These are phyloP conservation scores for Caenorhabditis sp. DNA, from an alignment of 2,888 invertebrate genomes.

Conservation along the genomic window DNA sequence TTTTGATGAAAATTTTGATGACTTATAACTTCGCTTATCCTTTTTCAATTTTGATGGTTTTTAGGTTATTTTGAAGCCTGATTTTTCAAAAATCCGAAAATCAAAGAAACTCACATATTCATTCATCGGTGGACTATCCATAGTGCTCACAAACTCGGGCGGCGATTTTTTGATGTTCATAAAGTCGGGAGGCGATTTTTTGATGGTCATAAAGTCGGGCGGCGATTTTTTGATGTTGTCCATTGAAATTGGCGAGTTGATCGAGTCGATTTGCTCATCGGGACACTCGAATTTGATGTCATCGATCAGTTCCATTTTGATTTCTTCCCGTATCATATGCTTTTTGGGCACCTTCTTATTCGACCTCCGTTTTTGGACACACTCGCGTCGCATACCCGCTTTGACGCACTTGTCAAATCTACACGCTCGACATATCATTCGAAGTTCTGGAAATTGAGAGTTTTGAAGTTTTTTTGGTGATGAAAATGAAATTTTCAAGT, in stretches of 20 bases:
- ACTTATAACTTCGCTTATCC: background rate
- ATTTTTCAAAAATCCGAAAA: background rate
- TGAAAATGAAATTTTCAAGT: constrained; percentile 3
- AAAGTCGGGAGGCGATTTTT: constrained; percentile 55
- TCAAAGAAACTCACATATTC: constrained; percentile 35
- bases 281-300: constrained; percentile 43
- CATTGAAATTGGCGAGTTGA: constrained; percentile 49
- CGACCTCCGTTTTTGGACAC: constrained; percentile 66
- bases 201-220: constrained; percentile 17
- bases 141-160: constrained; percentile 20
- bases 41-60: background rate
- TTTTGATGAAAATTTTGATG: background rate
- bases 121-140: constrained; percentile 24
- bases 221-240: constrained; percentile 56
- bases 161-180: constrained; percentile 41
- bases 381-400: constrained; percentile 73
- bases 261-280: constrained; percentile 38
- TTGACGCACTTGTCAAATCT: constrained; percentile 73
- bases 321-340: constrained; percentile 48
- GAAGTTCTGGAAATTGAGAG: constrained; percentile 67
- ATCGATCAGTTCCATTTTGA: constrained; percentile 41
- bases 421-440: constrained; percentile 76
- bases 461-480: background rate
- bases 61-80: background rate
- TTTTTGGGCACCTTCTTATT: constrained; percentile 65